phyloP scores from a whole-genome alignment of 2,888 invertebrate genomes.

The Drosophila tanythrix region DNA sequence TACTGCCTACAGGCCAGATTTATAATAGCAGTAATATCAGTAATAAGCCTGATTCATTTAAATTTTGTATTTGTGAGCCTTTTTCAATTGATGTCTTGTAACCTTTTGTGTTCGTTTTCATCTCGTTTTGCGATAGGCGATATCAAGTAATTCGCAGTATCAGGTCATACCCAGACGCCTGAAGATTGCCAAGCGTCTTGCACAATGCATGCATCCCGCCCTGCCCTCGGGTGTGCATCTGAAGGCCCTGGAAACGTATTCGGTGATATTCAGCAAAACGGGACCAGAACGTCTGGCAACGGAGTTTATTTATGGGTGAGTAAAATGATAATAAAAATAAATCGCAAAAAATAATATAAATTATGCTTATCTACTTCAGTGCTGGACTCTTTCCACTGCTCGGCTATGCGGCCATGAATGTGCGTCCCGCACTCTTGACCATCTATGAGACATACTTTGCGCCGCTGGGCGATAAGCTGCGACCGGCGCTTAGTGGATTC shows the following conservation, averaged over 20 bases:
- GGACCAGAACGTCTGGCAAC: slow-evolving; percentile 92
- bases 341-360: neutral
- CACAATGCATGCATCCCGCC: slow-evolving; percentile 97
- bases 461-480: slow-evolving; percentile 88
- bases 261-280: slow-evolving; percentile 95
- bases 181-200: slow-evolving; percentile 94
- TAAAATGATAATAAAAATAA: neutral
- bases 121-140: slow-evolving; percentile 86
- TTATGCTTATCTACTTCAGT: slow-evolving; percentile 68
- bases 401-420: slow-evolving; percentile 95
- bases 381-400: slow-evolving; percentile 94
- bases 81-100: neutral
- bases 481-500: slow-evolving; percentile 94
- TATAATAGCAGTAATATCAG: neutral
- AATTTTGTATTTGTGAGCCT: neutral
- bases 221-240: slow-evolving; percentile 96
- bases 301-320: slow-evolving; percentile 93
- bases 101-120: slow-evolving; percentile 1
- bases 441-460: slow-evolving; percentile 96
- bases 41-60: neutral
- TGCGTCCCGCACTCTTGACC: slow-evolving; percentile 91
- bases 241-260: slow-evolving; percentile 95
- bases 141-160: slow-evolving; percentile 92
- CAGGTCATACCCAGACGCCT: slow-evolving; percentile 94
- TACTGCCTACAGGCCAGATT: neutral